Percentiles rank a stretch among this genome's conserved stretches.
These are phyloP conservation scores for Plumapathes pennacea DNA, from an alignment of 92 coral and sea anemone genomes.

Conservation along the genomic window DNA sequence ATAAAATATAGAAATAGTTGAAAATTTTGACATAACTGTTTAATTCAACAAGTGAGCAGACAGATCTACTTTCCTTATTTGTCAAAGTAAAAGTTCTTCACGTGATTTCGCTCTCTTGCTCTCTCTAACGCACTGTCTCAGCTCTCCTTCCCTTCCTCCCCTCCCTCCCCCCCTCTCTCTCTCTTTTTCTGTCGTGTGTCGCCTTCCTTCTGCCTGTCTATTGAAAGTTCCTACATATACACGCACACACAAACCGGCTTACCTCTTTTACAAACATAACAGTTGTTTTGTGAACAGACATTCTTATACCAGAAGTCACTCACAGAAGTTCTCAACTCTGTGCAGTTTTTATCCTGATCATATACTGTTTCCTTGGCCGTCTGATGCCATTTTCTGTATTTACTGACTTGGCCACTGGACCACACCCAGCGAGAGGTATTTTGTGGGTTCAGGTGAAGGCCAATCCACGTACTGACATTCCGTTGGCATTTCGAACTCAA, in stretches of 20 bases:
- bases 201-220: too few relatives aligned
- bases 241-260: too few relatives aligned
- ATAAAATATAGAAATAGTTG: background rate
- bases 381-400: conserved; percentile 37
- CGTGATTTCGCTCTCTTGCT: too few relatives aligned
- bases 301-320: conserved; percentile 32
- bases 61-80: too few relatives aligned
- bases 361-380: conserved; percentile 33
- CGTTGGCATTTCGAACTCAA: conserved; percentile 10
- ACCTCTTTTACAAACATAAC: conserved; percentile 25
- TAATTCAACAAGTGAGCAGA: too few relatives aligned
- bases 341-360: conserved; percentile 18
- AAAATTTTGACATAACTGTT: too few relatives aligned
- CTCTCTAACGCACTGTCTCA: too few relatives aligned
- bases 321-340: conserved; percentile 10
- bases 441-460: conserved; percentile 24
- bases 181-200: too few relatives aligned
- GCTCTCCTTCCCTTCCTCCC: too few relatives aligned
- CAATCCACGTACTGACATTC: conserved; percentile 20
- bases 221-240: too few relatives aligned
- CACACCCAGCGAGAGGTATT: conserved; percentile 20
- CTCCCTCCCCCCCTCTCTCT: too few relatives aligned
- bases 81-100: too few relatives aligned
- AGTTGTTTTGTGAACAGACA: conserved; percentile 10
- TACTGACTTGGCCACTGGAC: background rate